These are phyloP conservation scores for Neocloeon triangulifer DNA, from an alignment of 1,140 invertebrate genomes.

Conservation along the genomic window DNA sequence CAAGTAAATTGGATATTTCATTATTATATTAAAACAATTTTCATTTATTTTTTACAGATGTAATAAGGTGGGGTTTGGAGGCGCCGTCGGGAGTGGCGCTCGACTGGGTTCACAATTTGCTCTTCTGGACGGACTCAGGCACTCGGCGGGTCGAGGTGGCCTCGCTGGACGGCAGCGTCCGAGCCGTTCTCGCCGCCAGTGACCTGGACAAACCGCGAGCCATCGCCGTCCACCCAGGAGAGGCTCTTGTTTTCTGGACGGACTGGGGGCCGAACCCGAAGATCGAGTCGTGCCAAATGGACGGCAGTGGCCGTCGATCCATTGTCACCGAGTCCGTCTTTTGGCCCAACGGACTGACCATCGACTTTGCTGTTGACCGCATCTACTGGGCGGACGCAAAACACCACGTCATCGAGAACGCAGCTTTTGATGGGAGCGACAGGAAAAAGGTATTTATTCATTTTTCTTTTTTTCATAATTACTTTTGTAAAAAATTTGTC, in stretches of 20 bases:
- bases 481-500: conserved; percentile 1
- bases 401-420: conserved; percentile 68
- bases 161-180: conserved; percentile 42
- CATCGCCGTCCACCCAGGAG: conserved; percentile 59
- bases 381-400: conserved; percentile 82
- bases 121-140: conserved; percentile 74
- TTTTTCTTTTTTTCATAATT: neutral
- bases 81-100: conserved; percentile 55
- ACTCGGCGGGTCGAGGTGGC: conserved; percentile 60
- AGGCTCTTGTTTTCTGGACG: conserved; percentile 68
- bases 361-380: conserved; percentile 57
- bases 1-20: neutral
- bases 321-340: conserved; percentile 48
- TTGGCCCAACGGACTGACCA: conserved; percentile 72
- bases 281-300: conserved; percentile 67
- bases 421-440: conserved; percentile 57
- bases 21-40: conserved; percentile 38
- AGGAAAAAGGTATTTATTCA: conserved; percentile 40
- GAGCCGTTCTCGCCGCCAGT: conserved; percentile 42
- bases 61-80: conserved; percentile 55
- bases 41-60: conserved; percentile 25
- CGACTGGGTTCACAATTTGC: conserved; percentile 64
- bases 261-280: conserved; percentile 73
- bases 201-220: conserved; percentile 62
- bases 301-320: conserved; percentile 45